Conservation (phyloP, 2,888 invertebrate genomes). For the Pterostichus niger region DNA sequence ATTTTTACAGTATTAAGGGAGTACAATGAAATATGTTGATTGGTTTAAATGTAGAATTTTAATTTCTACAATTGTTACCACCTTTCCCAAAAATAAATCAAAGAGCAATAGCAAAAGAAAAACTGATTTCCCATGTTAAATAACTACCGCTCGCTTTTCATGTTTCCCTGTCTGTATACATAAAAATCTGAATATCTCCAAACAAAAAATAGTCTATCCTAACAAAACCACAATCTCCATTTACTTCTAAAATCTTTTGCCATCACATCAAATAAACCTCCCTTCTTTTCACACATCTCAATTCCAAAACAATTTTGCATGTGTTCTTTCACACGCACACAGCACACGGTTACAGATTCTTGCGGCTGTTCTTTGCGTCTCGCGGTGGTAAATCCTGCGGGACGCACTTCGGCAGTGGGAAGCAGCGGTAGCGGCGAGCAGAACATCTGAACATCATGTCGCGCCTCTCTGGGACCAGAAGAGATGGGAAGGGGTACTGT, state of each 20-base stretch:
- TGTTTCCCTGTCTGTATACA: too few relatives aligned
- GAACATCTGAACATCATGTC: slow-evolving; percentile 43
- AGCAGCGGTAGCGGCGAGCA: neutral
- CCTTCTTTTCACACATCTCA: slow-evolving; percentile 20
- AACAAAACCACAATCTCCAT: slow-evolving; percentile 1
- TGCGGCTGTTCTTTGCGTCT: neutral
- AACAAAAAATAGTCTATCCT: neutral
- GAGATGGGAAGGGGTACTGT: neutral
- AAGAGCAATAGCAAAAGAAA: too few relatives aligned
- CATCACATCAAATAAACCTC: slow-evolving; percentile 26
- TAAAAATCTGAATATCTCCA: neutral
- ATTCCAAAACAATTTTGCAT: slow-evolving; percentile 48
- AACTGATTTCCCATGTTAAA: too few relatives aligned
- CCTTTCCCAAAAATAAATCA: neutral
- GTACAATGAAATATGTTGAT: too few relatives aligned
- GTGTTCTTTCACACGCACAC: slow-evolving; percentile 22
- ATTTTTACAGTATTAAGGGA: too few relatives aligned
- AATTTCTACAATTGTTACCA: neutral
- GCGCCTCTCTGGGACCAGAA: neutral
- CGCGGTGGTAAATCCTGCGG: slow-evolving; percentile 39
- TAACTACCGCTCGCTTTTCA: too few relatives aligned
- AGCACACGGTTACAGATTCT: neutral
- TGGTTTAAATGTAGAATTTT: neutral
- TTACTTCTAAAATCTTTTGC: slow-evolving; percentile 9
- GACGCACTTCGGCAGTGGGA: slow-evolving; percentile 7